Conservation (phyloP, 1,140 invertebrate genomes). For the Tetragnatha versicolor region DNA sequence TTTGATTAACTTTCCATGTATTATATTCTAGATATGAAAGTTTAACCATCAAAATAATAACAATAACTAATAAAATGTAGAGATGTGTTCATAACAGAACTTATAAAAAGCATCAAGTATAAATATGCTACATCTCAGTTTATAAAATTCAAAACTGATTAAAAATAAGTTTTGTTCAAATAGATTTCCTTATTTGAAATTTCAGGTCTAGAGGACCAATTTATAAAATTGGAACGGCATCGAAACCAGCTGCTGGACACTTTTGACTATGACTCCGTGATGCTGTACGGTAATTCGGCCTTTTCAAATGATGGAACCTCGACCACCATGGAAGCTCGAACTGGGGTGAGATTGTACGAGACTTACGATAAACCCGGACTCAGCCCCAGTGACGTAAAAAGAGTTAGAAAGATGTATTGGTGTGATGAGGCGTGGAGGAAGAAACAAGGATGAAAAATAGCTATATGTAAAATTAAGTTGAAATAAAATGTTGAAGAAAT, state of each 20-base stretch:
- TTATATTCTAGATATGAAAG: too few relatives aligned
- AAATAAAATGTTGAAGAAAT: too few relatives aligned
- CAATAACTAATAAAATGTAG: too few relatives aligned
- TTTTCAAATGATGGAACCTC: conserved; percentile 61
- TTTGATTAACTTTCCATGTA: too few relatives aligned
- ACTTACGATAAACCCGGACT: conserved; percentile 62
- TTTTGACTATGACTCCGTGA: conserved; percentile 63
- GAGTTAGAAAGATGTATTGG: conserved; percentile 61
- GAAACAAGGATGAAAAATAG: background rate
- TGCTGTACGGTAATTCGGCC: conserved; percentile 64
- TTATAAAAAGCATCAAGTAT: too few relatives aligned
- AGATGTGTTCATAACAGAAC: too few relatives aligned
- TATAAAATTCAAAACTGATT: background rate
- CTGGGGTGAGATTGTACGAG: conserved; percentile 52
- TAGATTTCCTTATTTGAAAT: background rate
- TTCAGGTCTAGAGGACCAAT: conserved; percentile 50
- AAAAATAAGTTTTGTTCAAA: background rate
- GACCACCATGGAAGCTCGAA: conserved; percentile 61
- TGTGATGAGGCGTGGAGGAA: conserved; percentile 54
- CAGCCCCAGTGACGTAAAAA: conserved; percentile 60
- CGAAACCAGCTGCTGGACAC: conserved; percentile 50
- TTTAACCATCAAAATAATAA: too few relatives aligned
- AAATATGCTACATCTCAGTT: too few relatives aligned
- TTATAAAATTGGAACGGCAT: conserved; percentile 44
- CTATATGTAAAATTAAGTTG: too few relatives aligned